Conservation (phyloP, 2,113 vertebrate species). For the Melozone crissalis region DNA sequence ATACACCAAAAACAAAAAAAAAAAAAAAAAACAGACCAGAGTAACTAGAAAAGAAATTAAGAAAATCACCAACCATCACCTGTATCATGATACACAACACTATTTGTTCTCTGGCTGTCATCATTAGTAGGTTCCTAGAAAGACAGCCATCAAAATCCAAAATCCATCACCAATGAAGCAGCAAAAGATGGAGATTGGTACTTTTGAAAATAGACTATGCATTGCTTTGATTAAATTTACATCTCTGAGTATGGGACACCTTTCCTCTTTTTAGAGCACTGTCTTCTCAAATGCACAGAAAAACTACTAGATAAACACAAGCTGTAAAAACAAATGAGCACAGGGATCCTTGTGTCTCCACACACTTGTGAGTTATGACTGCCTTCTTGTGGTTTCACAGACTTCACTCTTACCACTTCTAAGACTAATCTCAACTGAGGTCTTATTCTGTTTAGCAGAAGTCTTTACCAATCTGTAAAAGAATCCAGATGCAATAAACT, state of each 20-base stretch:
- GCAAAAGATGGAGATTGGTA: neutral
- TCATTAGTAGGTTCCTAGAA: neutral
- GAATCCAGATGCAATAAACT: neutral
- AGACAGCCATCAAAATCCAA: neutral
- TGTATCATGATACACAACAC: neutral
- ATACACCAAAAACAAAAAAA: neutral
- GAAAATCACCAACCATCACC: neutral
- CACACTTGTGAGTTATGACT: neutral
- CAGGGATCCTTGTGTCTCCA: neutral
- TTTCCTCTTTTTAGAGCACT: neutral
- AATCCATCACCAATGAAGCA: neutral
- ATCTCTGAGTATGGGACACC: neutral
- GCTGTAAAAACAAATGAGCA: conserved; percentile 9
- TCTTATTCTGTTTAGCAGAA: neutral
- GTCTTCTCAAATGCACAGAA: neutral
- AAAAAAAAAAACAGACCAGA: neutral
- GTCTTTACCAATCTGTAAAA: neutral
- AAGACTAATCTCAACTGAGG: neutral
- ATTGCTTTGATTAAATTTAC: neutral
- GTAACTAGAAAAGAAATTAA: neutral
- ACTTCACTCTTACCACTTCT: conserved; percentile 10
- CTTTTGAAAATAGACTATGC: neutral
- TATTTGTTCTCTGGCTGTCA: neutral
- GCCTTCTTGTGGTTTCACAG: conserved; percentile 25
- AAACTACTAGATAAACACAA: neutral